Evolutionary conservation across 2,113 vertebrate genomes (phyloP).

Genomic region (Gallinago media): DNA sequence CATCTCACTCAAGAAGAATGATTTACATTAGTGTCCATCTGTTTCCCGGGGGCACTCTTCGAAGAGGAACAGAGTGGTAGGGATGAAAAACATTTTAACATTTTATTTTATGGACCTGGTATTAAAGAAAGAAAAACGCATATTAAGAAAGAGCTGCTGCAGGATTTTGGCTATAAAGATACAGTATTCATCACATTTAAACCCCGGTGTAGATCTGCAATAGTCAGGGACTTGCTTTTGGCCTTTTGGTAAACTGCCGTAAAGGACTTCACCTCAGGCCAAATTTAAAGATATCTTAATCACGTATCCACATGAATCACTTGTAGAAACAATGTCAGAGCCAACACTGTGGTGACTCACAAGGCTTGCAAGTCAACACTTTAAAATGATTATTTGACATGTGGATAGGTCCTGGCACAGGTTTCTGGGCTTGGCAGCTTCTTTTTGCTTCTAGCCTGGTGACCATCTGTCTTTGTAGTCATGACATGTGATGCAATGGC

Average conservation of each 20-base stretch:
- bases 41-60: background rate
- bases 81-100: background rate
- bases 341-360: background rate
- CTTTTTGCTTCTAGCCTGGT: background rate
- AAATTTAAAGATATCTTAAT: conserved; percentile 30
- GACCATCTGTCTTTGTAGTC: background rate
- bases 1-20: background rate
- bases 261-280: background rate
- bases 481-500: background rate
- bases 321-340: background rate
- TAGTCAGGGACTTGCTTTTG: background rate
- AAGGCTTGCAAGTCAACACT: background rate
- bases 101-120: background rate
- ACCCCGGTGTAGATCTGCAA: background rate
- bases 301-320: background rate
- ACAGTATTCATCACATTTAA: background rate
- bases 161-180: background rate
- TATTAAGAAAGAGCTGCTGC: background rate
- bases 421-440: background rate
- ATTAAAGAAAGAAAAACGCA: background rate
- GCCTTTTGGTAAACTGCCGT: background rate
- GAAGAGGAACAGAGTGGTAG: background rate
- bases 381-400: background rate
- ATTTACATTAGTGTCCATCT: background rate
- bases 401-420: background rate